Percentiles rank a stretch among this genome's conserved stretches.
phyloP scores from a whole-genome alignment of 2,888 invertebrate species.

The Lissonota sp. region DNA sequence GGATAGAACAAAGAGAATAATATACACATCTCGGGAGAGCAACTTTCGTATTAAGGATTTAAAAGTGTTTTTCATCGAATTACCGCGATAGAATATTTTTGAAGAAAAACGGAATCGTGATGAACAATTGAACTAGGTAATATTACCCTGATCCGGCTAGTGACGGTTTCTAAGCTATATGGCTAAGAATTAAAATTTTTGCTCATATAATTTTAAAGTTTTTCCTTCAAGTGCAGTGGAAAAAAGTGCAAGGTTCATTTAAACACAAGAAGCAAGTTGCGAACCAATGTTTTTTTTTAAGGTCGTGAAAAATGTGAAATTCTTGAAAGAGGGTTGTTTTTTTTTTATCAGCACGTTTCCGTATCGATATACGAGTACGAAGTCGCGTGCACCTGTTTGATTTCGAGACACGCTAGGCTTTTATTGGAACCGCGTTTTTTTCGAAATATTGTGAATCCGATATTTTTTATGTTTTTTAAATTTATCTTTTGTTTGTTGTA shows the following conservation, averaged over 20 bases:
- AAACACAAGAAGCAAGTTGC: neutral
- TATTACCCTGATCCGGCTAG: too few species aligned
- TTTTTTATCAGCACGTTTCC: slow-evolving; percentile 20
- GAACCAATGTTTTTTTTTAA: neutral
- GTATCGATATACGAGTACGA: neutral
- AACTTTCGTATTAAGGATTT: neutral
- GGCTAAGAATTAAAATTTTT: too few species aligned
- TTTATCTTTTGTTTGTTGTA: too few species aligned
- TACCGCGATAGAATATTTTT: too few species aligned
- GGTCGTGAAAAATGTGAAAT: slow-evolving; percentile 17
- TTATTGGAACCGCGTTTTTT: slow-evolving; percentile 6
- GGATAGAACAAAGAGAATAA: neutral
- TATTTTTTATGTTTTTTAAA: too few species aligned
- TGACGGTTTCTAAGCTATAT: too few species aligned
- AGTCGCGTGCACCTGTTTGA: slow-evolving; percentile 62
- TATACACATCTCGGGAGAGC: neutral
- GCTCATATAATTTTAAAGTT: too few species aligned
- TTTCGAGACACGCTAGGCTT: slow-evolving; percentile 25
- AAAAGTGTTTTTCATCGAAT: neutral
- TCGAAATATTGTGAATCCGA: neutral
- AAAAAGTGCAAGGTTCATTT: slow-evolving; percentile 31
- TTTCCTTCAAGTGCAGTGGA: neutral
- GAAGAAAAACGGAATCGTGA: too few species aligned
- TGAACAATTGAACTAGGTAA: too few species aligned
- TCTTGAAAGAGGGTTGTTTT: neutral